Evolutionary conservation across 2,797 vertebrate genomes (phyloP).

Genomic region (Muraenolepis orangiensis): DNA sequence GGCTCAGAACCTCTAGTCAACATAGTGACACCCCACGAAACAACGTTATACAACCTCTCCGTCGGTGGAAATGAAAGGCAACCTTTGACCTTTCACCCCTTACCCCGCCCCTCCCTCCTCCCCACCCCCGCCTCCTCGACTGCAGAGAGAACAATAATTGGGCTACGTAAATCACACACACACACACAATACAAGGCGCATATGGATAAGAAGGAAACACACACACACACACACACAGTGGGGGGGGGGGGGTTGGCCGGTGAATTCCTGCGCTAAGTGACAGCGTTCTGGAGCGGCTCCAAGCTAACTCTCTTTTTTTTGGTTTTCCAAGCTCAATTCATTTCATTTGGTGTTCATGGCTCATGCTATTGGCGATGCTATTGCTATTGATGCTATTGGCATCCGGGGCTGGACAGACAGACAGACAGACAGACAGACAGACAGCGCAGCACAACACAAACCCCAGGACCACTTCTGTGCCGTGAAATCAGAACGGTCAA

Average conservation of each 20-base stretch:
- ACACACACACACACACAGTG: conserved; percentile 5
- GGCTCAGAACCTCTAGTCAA: neutral
- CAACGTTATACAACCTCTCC: conserved; percentile 36
- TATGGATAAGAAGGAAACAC: conserved; percentile 13
- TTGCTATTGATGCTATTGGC: no score
- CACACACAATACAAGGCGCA: conserved; percentile 35
- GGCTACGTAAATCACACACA: conserved; percentile 40
- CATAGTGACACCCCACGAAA: conserved; percentile 6
- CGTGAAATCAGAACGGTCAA: neutral
- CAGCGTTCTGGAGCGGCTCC: neutral
- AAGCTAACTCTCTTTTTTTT: neutral
- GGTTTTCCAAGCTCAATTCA: neutral
- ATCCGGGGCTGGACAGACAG: no score
- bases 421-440: no score
- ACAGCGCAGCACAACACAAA: neutral
- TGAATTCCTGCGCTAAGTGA: conserved; percentile 39
- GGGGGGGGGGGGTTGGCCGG: neutral
- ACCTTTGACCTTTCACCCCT: conserved; percentile 17
- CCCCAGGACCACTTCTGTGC: neutral
- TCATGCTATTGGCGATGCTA: no score
- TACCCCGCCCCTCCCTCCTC: conserved; percentile 26
- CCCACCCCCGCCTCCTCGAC: no score
- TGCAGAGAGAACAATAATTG: conserved; percentile 57
- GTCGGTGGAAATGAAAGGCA: conserved; percentile 29
- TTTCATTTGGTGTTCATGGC: no score